These are phyloP conservation scores for Muscicapa comitata DNA, from an alignment of 2,797 vertebrate genomes.

Conservation along the genomic window DNA sequence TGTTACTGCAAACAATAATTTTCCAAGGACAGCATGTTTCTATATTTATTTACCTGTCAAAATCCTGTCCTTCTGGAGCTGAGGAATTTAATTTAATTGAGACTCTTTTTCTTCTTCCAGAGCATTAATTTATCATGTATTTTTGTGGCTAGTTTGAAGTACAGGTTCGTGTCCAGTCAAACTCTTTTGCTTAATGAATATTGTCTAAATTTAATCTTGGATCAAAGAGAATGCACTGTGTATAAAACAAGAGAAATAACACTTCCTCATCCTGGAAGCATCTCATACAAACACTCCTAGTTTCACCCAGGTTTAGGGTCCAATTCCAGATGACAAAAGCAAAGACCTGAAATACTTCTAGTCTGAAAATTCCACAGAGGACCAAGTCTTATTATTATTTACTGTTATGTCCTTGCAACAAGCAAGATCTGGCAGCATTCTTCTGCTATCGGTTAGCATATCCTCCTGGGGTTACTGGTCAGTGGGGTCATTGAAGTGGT, in stretches of 20 bases:
- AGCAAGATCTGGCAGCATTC: not conserved
- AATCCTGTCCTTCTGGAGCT: not conserved
- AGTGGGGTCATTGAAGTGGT: not conserved
- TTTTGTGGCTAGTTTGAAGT: conserved; percentile 21
- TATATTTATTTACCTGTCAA: not conserved
- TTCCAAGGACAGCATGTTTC: not conserved
- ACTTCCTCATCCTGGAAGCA: not conserved
- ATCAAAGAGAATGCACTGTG: not conserved
- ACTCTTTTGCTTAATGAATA: conserved; percentile 21
- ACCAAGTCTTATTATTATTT: not conserved
- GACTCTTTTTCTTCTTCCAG: not conserved
- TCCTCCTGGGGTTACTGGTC: not conserved
- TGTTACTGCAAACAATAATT: not conserved
- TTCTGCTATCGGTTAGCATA: not conserved
- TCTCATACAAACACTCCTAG: not conserved
- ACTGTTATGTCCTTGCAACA: not conserved
- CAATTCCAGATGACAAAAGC: not conserved
- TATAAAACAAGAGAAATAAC: not conserved
- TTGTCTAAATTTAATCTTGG: not conserved
- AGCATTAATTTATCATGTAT: not conserved
- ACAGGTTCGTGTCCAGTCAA: not conserved
- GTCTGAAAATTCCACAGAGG: not conserved
- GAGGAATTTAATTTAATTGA: not conserved
- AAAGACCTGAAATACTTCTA: not conserved
- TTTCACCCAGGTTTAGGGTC: not conserved